These are phyloP conservation scores for Procambarus clarkii DNA, from an alignment of 1,140 invertebrate genomes.

Conservation along the genomic window DNA sequence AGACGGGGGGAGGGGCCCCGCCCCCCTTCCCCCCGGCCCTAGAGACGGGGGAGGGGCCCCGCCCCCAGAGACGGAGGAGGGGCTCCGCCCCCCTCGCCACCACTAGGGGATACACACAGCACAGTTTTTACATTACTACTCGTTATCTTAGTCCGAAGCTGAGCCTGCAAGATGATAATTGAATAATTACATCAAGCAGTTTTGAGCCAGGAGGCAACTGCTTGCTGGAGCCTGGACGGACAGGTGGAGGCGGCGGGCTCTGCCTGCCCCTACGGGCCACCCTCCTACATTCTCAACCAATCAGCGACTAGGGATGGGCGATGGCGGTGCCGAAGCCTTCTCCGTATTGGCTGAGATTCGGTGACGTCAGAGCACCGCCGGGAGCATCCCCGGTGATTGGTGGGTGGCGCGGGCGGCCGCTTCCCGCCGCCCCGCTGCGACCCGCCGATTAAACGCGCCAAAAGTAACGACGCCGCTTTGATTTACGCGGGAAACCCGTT, in stretches of 20 bases:
- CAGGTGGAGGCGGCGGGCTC: conserved; percentile 18
- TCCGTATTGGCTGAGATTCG: conserved; percentile 42
- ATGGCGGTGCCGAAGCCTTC: conserved; percentile 38
- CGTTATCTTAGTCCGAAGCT: conserved; percentile 10
- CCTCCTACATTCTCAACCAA: conserved; percentile 45
- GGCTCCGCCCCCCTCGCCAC: neutral
- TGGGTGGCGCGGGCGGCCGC: conserved; percentile 21
- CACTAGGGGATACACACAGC: neutral
- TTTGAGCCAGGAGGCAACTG: conserved; percentile 32
- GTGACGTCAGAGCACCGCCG: conserved; percentile 56
- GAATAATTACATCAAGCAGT: conserved; percentile 65
- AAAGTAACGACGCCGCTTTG: conserved; percentile 66
- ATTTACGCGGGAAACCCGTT: conserved; percentile 68
- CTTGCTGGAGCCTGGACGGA: neutral
- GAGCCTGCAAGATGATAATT: conserved; percentile 59
- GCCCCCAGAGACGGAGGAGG: too few species aligned
- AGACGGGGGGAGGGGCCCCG: neutral
- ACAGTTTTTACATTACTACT: neutral
- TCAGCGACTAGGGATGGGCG: conserved; percentile 12
- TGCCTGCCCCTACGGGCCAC: conserved; percentile 2
- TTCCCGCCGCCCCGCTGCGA: conserved; percentile 64
- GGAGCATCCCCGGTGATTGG: conserved; percentile 28
- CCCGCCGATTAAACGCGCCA: conserved; percentile 70
- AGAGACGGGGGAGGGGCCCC: too few species aligned
- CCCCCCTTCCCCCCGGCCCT: too few species aligned